Evolutionary conservation across 2,797 vertebrate species (phyloP).

Genomic region (Neomorphus geoffroyi): DNA sequence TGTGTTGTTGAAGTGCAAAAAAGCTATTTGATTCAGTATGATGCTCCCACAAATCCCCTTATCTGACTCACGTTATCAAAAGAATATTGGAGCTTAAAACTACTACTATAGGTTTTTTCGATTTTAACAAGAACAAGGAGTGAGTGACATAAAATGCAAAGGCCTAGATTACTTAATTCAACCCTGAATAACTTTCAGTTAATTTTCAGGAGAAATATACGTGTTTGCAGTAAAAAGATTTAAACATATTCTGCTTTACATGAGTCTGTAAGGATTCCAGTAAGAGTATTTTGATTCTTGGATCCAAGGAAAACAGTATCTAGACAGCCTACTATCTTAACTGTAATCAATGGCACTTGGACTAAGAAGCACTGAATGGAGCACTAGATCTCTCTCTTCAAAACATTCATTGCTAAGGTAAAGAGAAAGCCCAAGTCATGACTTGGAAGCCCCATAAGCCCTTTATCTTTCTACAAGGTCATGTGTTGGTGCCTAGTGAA

Average conservation of each 20-base stretch:
- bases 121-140: neutral
- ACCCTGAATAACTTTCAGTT: neutral
- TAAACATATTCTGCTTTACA: neutral
- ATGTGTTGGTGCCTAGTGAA: neutral
- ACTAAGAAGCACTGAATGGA: neutral
- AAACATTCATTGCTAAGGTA: neutral
- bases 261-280: neutral
- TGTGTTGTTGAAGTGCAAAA: neutral
- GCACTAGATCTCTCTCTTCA: neutral
- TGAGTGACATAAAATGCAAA: neutral
- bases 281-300: neutral
- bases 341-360: neutral
- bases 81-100: neutral
- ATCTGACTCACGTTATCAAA: neutral
- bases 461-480: neutral
- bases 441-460: neutral
- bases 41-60: neutral
- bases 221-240: neutral
- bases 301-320: neutral
- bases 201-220: neutral
- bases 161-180: neutral
- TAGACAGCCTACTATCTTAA: neutral
- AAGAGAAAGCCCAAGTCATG: neutral
- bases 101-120: neutral
- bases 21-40: neutral